Percentiles rank a stretch among this genome's conserved stretches.
Conservation (phyloP, 2,113 vertebrate species). For the Theropithecus gelada region DNA sequence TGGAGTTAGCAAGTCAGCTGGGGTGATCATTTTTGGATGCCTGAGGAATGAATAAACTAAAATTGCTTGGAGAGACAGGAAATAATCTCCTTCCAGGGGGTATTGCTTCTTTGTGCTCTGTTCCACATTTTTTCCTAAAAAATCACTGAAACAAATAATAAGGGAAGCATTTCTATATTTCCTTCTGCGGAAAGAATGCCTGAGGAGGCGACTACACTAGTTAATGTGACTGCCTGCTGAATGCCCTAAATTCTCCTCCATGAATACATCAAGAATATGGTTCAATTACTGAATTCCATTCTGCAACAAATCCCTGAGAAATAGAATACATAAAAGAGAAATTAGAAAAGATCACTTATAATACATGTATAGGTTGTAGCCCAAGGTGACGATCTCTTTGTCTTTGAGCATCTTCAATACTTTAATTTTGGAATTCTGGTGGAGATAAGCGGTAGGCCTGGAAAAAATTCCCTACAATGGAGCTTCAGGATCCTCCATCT, state of each 20-base stretch:
- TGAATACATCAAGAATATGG: constrained; percentile 33
- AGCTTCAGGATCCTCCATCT: neutral
- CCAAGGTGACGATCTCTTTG: constrained; percentile 33
- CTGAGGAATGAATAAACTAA: neutral
- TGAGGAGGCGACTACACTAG: constrained; percentile 12
- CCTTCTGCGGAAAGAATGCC: neutral
- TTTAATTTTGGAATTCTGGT: neutral
- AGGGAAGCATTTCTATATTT: neutral
- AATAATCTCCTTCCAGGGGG: neutral
- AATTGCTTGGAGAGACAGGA: neutral
- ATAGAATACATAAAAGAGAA: constrained; percentile 64
- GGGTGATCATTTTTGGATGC: neutral
- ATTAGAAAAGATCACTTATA: constrained; percentile 38
- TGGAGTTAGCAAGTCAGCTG: neutral
- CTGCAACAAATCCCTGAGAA: neutral
- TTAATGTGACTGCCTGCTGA: constrained; percentile 37
- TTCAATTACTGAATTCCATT: constrained; percentile 25
- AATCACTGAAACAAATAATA: constrained; percentile 38
- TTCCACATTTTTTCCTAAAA: neutral
- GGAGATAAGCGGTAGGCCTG: rapidly evolving
- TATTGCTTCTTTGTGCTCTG: neutral
- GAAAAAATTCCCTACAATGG: neutral
- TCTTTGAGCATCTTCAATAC: constrained; percentile 38
- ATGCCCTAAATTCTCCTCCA: constrained; percentile 41
- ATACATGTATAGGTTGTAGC: constrained; percentile 49